Conservation (phyloP, 2,888 invertebrate species). For the Gryllus longicercus region DNA sequence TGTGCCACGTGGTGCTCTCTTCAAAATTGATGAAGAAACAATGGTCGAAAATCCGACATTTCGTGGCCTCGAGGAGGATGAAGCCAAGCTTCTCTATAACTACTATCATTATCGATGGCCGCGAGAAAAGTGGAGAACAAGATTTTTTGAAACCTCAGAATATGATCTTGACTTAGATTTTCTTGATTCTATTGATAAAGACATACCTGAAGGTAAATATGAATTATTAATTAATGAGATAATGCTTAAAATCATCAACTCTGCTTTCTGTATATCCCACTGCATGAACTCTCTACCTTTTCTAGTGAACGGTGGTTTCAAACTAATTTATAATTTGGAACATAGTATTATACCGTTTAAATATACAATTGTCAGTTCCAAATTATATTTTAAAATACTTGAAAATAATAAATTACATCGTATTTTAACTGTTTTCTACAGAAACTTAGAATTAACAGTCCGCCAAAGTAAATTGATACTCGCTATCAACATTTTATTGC, state of each 20-base stretch:
- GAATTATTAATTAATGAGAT: no score
- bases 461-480: no score
- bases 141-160: slow-evolving; percentile 72
- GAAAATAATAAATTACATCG: neutral
- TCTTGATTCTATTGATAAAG: slow-evolving; percentile 75
- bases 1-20: slow-evolving; percentile 74
- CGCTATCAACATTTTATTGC: no score
- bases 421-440: no score
- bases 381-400: slow-evolving; percentile 20
- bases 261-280: no score
- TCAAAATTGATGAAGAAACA: slow-evolving; percentile 42
- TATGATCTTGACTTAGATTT: slow-evolving; percentile 85
- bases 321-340: neutral
- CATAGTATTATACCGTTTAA: no score
- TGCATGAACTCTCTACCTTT: no score
- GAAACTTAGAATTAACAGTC: no score
- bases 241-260: no score
- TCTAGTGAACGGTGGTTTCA: no score
- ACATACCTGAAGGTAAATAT: slow-evolving; percentile 64
- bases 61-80: slow-evolving; percentile 49
- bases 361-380: neutral
- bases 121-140: slow-evolving; percentile 68
- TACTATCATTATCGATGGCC: slow-evolving; percentile 74
- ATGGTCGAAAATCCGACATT: slow-evolving; percentile 29
- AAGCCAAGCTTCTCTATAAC: slow-evolving; percentile 67